phyloP scores from a whole-genome alignment of 2,888 invertebrate genomes.

The Bedellia somnulentella region DNA sequence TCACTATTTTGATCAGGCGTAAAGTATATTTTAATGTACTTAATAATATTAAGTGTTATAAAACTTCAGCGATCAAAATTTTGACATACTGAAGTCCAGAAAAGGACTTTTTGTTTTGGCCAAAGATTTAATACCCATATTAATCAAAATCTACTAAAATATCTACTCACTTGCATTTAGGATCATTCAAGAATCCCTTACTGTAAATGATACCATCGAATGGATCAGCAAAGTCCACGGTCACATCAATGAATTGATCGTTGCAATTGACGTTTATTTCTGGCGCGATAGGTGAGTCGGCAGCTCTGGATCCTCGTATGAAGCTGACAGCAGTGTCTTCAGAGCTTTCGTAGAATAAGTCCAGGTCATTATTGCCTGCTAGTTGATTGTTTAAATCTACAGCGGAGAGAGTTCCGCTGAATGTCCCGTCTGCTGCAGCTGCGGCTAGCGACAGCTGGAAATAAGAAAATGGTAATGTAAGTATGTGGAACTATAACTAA shows the following conservation, averaged over 20 bases:
- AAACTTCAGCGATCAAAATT: too few relatives aligned
- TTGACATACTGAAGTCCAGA: too few relatives aligned
- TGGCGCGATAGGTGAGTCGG: constrained; percentile 43
- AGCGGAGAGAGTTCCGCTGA: constrained; percentile 32
- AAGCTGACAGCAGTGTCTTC: constrained; percentile 45
- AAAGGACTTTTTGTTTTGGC: too few relatives aligned
- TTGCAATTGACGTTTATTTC: constrained; percentile 68
- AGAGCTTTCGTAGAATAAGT: constrained; percentile 32
- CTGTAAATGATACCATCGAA: constrained; percentile 73
- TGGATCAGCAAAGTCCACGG: constrained; percentile 64
- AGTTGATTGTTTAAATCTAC: constrained; percentile 44
- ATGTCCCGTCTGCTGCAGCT: constrained; percentile 45
- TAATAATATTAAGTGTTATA: too few relatives aligned
- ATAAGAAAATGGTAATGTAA: constrained; percentile 8
- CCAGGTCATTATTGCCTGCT: constrained; percentile 34
- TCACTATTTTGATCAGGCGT: too few relatives aligned
- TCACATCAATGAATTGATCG: constrained; percentile 59
- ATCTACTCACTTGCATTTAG: constrained; percentile 66
- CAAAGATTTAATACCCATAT: too few relatives aligned
- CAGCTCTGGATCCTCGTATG: constrained; percentile 49
- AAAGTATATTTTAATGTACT: too few relatives aligned
- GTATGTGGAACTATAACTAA: not conserved
- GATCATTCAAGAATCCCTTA: constrained; percentile 67
- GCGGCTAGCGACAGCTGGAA: constrained; percentile 54
- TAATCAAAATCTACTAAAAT: too few relatives aligned